These are phyloP conservation scores for Apis dorsata DNA, from an alignment of 1,140 invertebrate species.

Conservation along the genomic window DNA sequence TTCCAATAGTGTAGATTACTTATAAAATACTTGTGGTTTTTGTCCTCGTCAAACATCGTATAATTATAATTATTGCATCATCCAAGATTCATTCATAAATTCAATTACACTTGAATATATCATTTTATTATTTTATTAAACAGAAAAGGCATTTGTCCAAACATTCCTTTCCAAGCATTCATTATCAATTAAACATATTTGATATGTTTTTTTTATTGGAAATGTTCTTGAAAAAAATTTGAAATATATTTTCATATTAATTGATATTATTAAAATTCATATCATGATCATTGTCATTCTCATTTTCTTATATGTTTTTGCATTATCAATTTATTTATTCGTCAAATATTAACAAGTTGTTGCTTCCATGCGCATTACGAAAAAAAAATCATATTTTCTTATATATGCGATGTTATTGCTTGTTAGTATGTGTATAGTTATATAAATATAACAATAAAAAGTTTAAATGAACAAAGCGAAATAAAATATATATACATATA, in stretches of 20 bases:
- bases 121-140: neutral
- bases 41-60: slow-evolving; percentile 41
- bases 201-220: neutral
- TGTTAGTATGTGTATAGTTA: slow-evolving; percentile 19
- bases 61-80: neutral
- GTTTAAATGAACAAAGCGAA: slow-evolving; percentile 1
- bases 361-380: slow-evolving; percentile 3
- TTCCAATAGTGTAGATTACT: slow-evolving; percentile 71
- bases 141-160: neutral
- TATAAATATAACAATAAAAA: neutral
- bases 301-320: neutral
- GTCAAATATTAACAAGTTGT: slow-evolving; percentile 2
- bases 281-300: neutral
- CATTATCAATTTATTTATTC: neutral
- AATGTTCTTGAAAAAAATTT: neutral
- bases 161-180: slow-evolving; percentile 5
- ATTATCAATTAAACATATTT: neutral
- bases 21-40: slow-evolving; percentile 58
- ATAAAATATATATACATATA: slow-evolving; percentile 2
- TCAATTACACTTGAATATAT: neutral
- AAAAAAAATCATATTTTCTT: slow-evolving; percentile 27
- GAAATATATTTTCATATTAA: neutral
- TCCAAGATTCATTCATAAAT: slow-evolving; percentile 19
- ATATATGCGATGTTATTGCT: slow-evolving; percentile 1
- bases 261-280: neutral